Evolutionary conservation across 2,113 vertebrate genomes (phyloP).

Genomic region (Speoplatyrhinus poulsoni): DNA sequence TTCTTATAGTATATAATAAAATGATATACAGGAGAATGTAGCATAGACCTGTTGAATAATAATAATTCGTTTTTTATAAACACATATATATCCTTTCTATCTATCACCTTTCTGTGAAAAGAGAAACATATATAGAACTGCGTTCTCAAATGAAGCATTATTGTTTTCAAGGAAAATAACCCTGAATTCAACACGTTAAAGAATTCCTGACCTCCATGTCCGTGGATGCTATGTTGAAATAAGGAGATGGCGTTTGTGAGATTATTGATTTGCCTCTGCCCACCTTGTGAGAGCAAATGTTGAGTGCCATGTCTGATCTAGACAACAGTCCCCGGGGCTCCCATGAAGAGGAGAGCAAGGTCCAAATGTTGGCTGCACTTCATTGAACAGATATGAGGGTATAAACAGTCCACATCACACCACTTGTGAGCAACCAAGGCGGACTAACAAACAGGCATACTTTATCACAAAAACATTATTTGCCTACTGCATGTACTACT

Average conservation of each 20-base stretch:
- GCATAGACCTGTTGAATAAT: conserved; percentile 21
- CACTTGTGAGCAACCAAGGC: conserved; percentile 11
- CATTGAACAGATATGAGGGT: conserved; percentile 35
- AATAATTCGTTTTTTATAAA: too few relatives aligned
- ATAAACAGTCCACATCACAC: conserved; percentile 49
- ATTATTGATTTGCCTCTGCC: conserved; percentile 46
- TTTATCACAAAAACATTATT: too few relatives aligned
- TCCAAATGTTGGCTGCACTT: conserved; percentile 43
- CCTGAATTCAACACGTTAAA: not conserved
- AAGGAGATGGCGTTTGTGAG: conserved; percentile 25
- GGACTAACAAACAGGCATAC: too few relatives aligned
- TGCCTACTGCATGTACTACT: too few relatives aligned
- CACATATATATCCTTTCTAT: not conserved
- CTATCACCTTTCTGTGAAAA: conserved; percentile 26
- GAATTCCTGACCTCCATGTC: not conserved
- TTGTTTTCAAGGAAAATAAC: not conserved
- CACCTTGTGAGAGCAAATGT: conserved; percentile 37
- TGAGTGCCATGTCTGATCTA: conserved; percentile 51
- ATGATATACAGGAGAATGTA: conserved; percentile 7
- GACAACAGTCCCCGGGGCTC: conserved; percentile 33
- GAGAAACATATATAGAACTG: conserved; percentile 5
- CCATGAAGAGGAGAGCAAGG: conserved; percentile 41
- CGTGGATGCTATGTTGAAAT: conserved; percentile 2
- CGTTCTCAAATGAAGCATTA: conserved; percentile 5
- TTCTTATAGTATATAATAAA: too few relatives aligned